phyloP scores from a whole-genome alignment of 2,113 vertebrate genomes.

The Aphyosemion australe region DNA sequence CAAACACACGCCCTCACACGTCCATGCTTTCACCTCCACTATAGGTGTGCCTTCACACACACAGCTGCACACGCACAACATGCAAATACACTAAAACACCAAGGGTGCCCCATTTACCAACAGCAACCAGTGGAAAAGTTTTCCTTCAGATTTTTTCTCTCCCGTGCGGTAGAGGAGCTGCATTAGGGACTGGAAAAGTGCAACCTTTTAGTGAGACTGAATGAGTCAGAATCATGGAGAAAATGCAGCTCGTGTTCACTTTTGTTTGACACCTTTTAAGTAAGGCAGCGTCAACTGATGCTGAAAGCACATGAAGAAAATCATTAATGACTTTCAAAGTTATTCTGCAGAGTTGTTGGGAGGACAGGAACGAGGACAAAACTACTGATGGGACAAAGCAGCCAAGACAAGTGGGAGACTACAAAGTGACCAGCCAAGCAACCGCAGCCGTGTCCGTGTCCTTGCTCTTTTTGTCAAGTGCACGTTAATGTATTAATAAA shows the following conservation, averaged over 20 bases:
- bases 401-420: constrained; percentile 54
- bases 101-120: constrained; percentile 12
- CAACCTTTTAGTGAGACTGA: constrained; percentile 3
- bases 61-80: constrained; percentile 39
- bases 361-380: constrained; percentile 28
- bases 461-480: constrained; percentile 81
- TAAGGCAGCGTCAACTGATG: neutral
- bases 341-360: constrained; percentile 20
- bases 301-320: constrained; percentile 53
- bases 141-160: constrained; percentile 25
- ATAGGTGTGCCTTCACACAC: constrained; percentile 9
- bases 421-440: constrained; percentile 78
- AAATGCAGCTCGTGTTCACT: neutral
- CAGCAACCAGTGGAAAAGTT: constrained; percentile 29
- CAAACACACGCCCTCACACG: constrained; percentile 41
- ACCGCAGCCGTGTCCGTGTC: constrained; percentile 55
- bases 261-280: constrained; percentile 11
- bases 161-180: constrained; percentile 16
- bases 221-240: neutral
- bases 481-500: constrained; percentile 91
- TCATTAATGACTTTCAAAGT: constrained; percentile 72
- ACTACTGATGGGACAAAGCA: constrained; percentile 21
- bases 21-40: constrained; percentile 23
- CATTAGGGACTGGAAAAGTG: constrained; percentile 39
- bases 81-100: constrained; percentile 31